Conservation (phyloP, 1,140 invertebrate species). For the Eufriesea mexicana region DNA sequence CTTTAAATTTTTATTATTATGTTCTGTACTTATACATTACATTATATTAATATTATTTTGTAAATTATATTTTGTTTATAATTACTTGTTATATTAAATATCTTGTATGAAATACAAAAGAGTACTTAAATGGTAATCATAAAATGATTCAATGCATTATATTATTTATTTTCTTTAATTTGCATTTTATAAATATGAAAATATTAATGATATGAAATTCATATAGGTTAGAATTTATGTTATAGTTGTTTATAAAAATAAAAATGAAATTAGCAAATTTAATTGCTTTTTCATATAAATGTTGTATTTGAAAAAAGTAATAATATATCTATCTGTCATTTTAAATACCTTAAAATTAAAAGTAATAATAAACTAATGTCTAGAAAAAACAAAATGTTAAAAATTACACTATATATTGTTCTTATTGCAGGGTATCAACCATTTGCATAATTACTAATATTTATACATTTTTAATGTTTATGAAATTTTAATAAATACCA, state of each 20-base stretch:
- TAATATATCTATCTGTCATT: slow-evolving; percentile 1
- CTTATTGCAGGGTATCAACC: neutral
- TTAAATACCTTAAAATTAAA: slow-evolving; percentile 14
- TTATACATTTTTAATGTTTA: slow-evolving; percentile 28
- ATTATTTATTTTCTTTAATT: slow-evolving; percentile 16
- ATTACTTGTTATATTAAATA: slow-evolving; percentile 12
- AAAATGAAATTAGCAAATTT: neutral
- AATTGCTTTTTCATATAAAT: neutral
- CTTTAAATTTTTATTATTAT: neutral
- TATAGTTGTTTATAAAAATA: neutral
- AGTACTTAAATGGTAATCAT: slow-evolving; percentile 27
- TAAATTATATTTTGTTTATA: slow-evolving; percentile 24
- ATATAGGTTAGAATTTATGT: neutral
- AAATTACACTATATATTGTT: neutral
- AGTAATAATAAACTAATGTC: slow-evolving; percentile 15
- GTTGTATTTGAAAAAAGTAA: slow-evolving; percentile 18
- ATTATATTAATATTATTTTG: slow-evolving; percentile 26
- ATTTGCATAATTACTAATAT: slow-evolving; percentile 20
- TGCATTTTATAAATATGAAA: neutral
- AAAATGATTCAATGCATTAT: neutral
- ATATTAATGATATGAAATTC: slow-evolving; percentile 3
- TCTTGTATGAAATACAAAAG: neutral
- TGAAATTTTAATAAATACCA: neutral
- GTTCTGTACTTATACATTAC: slow-evolving; percentile 34
- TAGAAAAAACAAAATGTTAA: slow-evolving; percentile 17